Base-by-base conservation (phyloP, 2,888 invertebrate species). In the Lochmaea crataegi region DNA sequence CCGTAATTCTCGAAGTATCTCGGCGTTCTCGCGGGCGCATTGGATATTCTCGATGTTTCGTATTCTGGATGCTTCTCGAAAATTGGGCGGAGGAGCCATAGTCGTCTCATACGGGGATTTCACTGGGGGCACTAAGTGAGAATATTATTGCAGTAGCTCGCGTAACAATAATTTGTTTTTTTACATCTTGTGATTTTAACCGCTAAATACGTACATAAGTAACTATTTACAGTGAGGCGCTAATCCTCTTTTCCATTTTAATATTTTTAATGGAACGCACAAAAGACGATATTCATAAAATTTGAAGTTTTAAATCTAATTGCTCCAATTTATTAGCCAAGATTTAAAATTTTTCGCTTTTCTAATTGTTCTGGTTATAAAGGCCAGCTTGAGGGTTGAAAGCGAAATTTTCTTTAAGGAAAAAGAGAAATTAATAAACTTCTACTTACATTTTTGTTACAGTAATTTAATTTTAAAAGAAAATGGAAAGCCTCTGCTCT, bases 341-440 rank as follows among this genome's bases (percentile, higher is more conserved):
- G 60, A 61, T 61, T 58, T 60, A 42, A 48, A 68, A 68, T 68
- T 68, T 68, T 68, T 68, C 68, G 68, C 65, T 61, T 60, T 60
- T 60, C 48, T 60, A 68, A 68, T 68, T 68, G 68, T 60, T 68
- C 60, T 38, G 60, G 45, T 22, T 60, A 68, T 48, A 68, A 68
- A 68, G 61, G 38, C 67, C 11, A 45, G 45, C 48, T 60, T 60
- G 60, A 60, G 60, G 32, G 32, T 48, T 45, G 32, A 61, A 68
- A 68, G 60, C 45, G 68, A 68, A 58, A 68, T 68, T 68, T 68
- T 68, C 68, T 60, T 68, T 68, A 7, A n/a, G 14, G 22, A 14
- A 58, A 68, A 60, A 68, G 48, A 42, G 56, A 14, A 42, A 48
- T n/a, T 60, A 68, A 68, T 68, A 68, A 68, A 68, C 22, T 61